Evolutionary conservation across 2,888 invertebrate species (phyloP), one percentile per base, ranked within the genome.

Genomic region (Pimpla rufipes): DNA sequence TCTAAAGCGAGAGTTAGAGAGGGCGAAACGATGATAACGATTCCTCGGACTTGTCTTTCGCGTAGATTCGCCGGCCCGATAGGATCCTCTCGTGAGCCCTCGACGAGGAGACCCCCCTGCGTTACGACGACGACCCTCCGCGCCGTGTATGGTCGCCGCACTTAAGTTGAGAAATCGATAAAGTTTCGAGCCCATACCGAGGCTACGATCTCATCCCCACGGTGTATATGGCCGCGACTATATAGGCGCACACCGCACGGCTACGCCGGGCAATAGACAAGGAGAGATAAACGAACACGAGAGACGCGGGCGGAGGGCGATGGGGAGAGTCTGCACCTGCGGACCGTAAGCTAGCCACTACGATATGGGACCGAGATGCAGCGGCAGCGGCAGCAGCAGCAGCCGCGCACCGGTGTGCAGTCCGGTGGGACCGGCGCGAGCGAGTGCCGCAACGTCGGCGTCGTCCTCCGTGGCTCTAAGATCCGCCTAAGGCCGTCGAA

Each of bases 131-230:
- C 70, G 70, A 29, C 29, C 3, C 29, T 5, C 42, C 70, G 47
- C 68, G 59, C 77, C 79, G 80, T 77, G 80, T 83, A 83, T 79
- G 77, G 80, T 70, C 66, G n/a, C 68, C 73, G 80, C 80, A 80
- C 80, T 83, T 83, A 78, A 80, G 73, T 83, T 83, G 83, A 83
- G 80, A 80, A 83, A 83, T 83, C 83, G 83, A 83, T 83, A 80
- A 83, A 83, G 80, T 83, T 83, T 80, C 80, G 73, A 80, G 77
- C 64, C 77, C 80, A 75, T 71, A 42, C 64, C 37, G 62, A 66
- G 66, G 37, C 77, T 75, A 23, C 77, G 68, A 74, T 83, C 74
- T 52, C 77, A 76, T 23, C 62, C 59, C 16, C 67, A 42, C 57
- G 18, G 66, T 73, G 35, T 59, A 16, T 59, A 16, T 37, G 35